Evolutionary conservation across 2,888 invertebrate species (phyloP).

Genomic region (Pachydiplax longipennis): DNA sequence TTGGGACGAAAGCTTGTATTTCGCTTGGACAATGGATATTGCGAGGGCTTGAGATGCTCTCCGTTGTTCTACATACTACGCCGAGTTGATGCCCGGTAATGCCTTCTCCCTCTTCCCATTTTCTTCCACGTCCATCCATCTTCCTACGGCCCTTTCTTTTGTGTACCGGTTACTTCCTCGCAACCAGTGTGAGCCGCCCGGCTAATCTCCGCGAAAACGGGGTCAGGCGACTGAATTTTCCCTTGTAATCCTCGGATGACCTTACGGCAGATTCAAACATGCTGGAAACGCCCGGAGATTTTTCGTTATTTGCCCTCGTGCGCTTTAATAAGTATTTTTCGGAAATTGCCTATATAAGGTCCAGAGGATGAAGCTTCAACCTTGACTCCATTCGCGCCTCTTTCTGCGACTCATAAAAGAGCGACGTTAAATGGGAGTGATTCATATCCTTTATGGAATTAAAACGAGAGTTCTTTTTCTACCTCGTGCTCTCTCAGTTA

Average conservation of each 20-base stretch:
- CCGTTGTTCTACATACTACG: neutral
- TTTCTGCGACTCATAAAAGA: no score
- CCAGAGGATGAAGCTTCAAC: no score
- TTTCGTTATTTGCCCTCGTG: neutral
- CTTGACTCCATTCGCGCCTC: no score
- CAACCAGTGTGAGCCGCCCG: neutral
- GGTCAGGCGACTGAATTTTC: constrained; percentile 28
- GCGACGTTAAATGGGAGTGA: no score
- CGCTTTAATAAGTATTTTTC: neutral
- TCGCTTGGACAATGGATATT: constrained; percentile 31
- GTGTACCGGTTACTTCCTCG: neutral
- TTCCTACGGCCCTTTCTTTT: neutral
- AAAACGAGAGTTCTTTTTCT: no score
- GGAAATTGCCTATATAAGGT: neutral
- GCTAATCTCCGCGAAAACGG: neutral
- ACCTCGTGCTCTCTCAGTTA: no score
- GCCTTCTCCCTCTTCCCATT: neutral
- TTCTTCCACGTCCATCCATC: neutral
- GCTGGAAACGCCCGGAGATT: neutral
- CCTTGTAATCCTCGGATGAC: neutral
- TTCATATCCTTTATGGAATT: no score
- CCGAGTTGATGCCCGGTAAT: neutral
- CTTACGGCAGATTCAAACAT: neutral
- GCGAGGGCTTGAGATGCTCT: neutral
- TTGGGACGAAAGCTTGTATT: constrained; percentile 10